phyloP scores from a whole-genome alignment of 37 sponge, comb jelly and placozoan genomes.

The Halichondria panicea region DNA sequence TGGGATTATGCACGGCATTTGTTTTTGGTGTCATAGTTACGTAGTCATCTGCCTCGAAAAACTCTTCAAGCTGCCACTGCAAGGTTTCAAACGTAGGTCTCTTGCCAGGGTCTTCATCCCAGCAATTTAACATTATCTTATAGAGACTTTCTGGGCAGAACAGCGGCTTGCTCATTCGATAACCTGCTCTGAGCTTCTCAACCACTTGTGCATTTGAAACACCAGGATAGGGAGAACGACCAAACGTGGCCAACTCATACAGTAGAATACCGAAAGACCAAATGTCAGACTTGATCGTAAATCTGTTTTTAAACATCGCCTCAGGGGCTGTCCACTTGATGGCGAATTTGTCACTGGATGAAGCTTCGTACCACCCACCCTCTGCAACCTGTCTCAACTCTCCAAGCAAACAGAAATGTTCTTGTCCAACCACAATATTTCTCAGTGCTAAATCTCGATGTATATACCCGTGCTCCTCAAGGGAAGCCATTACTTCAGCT shows the following conservation, averaged over 20 bases:
- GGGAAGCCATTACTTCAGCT: slow-evolving; percentile 49
- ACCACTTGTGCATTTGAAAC: slow-evolving; percentile 34
- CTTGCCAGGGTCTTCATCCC: slow-evolving; percentile 38
- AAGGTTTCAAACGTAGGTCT: slow-evolving; percentile 70
- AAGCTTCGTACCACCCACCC: neutral
- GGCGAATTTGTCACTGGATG: neutral
- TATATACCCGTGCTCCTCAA: slow-evolving; percentile 47
- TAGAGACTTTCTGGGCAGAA: slow-evolving; percentile 45
- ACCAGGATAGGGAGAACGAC: slow-evolving; percentile 53
- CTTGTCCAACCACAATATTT: slow-evolving; percentile 3
- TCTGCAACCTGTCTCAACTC: neutral
- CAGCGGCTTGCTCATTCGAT: slow-evolving; percentile 42
- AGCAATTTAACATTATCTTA: slow-evolving; percentile 63
- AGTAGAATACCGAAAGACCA: slow-evolving; percentile 24
- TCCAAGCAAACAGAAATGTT: neutral
- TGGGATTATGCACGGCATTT: too few relatives aligned
- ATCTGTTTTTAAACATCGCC: neutral
- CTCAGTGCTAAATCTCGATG: slow-evolving; percentile 56
- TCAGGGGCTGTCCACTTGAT: slow-evolving; percentile 9
- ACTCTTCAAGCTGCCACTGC: slow-evolving; percentile 65
- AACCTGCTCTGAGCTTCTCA: slow-evolving; percentile 49
- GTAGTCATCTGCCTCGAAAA: slow-evolving; percentile 28
- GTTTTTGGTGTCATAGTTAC: too few relatives aligned
- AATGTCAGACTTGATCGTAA: neutral
- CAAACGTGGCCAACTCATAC: slow-evolving; percentile 54